These are phyloP conservation scores for Stomatorhinus walkeri DNA, from an alignment of 2,797 vertebrate species.

Conservation along the genomic window DNA sequence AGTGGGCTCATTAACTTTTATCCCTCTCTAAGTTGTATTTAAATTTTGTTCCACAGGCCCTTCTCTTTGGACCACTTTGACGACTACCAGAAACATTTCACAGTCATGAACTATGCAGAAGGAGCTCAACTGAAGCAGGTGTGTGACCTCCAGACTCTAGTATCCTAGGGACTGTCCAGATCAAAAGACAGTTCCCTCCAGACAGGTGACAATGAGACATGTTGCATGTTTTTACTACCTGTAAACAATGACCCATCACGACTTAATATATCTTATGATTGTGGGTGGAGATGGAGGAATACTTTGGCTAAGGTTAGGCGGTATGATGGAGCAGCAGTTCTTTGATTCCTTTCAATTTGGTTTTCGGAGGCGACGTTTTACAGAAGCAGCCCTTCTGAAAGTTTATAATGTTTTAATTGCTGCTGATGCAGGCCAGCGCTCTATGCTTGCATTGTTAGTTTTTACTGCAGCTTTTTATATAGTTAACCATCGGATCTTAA, in stretches of 20 bases:
- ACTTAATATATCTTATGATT: neutral
- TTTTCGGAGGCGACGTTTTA: neutral
- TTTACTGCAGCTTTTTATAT: neutral
- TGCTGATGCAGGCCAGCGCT: neutral
- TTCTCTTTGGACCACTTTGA: conserved; percentile 80
- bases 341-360: neutral
- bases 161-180: neutral
- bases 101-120: conserved; percentile 88
- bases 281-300: neutral
- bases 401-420: neutral
- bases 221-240: neutral
- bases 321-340: neutral
- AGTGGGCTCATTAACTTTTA: neutral
- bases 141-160: neutral
- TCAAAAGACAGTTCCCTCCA: neutral
- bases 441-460: neutral
- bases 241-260: neutral
- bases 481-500: neutral
- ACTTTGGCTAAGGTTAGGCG: neutral
- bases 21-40: neutral
- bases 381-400: neutral
- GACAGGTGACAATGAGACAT: neutral
- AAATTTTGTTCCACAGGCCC: conserved; percentile 51
- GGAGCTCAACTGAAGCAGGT: conserved; percentile 81
- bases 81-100: conserved; percentile 95